Percentiles rank a stretch among this genome's conserved stretches.
Conservation (phyloP, 2,113 vertebrate genomes). For the Cnemophilus loriae region DNA sequence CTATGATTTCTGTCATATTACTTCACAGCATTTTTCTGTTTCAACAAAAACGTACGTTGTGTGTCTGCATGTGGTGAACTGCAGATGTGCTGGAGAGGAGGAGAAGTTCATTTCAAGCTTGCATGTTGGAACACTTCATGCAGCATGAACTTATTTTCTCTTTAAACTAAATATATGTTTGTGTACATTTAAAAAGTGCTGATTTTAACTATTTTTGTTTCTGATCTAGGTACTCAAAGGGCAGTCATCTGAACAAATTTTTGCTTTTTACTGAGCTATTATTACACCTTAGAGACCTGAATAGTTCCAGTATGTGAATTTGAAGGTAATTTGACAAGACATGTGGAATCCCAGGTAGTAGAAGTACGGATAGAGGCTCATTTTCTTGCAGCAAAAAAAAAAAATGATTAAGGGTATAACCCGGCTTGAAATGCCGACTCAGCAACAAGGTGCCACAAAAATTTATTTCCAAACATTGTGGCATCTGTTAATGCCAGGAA, state of each 20-base stretch:
- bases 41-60: background rate
- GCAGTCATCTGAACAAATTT: conserved; percentile 33
- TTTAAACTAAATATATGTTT: conserved; percentile 34
- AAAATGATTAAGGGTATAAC: background rate
- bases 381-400: background rate
- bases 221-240: conserved; percentile 5
- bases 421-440: background rate
- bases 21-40: conserved; percentile 15
- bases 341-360: conserved; percentile 25
- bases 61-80: background rate
- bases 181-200: conserved; percentile 4
- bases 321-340: conserved; percentile 57
- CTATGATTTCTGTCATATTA: background rate
- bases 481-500: conserved; percentile 3
- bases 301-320: background rate
- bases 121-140: background rate
- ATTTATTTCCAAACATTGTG: conserved; percentile 35
- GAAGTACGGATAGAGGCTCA: background rate
- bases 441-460: conserved; percentile 41
- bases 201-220: conserved; percentile 45
- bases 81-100: conserved; percentile 22
- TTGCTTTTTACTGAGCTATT: conserved; percentile 36
- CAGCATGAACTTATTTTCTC: conserved; percentile 12
- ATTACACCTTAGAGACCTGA: conserved; percentile 41
- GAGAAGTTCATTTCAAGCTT: conserved; percentile 12